These are phyloP conservation scores for Brachionus plicatilis DNA, from an alignment of 1,140 invertebrate species.

Conservation along the genomic window DNA sequence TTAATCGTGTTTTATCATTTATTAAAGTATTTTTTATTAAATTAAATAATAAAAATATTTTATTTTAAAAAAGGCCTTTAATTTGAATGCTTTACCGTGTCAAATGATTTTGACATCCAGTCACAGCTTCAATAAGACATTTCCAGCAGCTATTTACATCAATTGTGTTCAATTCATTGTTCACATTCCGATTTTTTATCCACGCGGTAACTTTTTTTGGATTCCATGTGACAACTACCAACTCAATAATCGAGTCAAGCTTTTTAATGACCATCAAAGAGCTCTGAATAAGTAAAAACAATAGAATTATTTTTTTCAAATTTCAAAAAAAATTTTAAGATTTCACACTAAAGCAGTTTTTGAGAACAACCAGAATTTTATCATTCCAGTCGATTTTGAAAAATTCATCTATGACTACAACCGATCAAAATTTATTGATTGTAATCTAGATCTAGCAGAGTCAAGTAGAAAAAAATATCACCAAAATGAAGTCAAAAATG, in stretches of 20 bases:
- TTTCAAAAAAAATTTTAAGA: not conserved
- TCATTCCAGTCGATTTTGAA: not conserved
- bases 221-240: not conserved
- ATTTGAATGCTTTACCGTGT: not conserved
- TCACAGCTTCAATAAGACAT: not conserved
- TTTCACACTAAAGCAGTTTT: not conserved
- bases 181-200: not conserved
- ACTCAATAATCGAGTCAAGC: not conserved
- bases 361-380: not conserved
- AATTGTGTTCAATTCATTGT: not conserved
- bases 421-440: not conserved
- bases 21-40: not conserved
- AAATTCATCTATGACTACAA: not conserved
- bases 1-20: not conserved
- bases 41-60: not conserved
- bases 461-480: not conserved
- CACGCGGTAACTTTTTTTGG: not conserved
- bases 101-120: not conserved
- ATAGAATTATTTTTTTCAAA: too few relatives aligned
- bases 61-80: not conserved
- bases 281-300: not conserved
- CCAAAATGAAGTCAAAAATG: not conserved
- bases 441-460: not conserved
- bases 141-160: not conserved
- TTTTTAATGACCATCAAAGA: not conserved